Evolutionary conservation across 2,797 vertebrate genomes (phyloP).

Genomic region (Podarcis lilfordi): DNA sequence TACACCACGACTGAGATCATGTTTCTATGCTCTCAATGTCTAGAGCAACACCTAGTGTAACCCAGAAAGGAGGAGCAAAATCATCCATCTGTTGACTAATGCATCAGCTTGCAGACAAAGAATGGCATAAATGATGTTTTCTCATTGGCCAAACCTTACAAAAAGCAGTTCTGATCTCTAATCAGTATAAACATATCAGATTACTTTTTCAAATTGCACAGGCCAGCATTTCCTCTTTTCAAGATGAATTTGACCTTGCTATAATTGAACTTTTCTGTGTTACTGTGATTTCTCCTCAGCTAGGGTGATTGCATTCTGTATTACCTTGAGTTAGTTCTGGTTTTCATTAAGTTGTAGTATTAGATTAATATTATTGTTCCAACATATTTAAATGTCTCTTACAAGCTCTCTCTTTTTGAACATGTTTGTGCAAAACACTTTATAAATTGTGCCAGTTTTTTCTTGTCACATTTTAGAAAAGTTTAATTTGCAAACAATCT

Average conservation of each 20-base stretch:
- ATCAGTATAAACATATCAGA: slow-evolving; percentile 50
- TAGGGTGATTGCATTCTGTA: neutral
- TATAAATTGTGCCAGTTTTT: slow-evolving; percentile 25
- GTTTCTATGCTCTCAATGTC: slow-evolving; percentile 15
- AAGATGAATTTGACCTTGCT: slow-evolving; percentile 22
- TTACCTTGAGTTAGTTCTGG: slow-evolving; percentile 21
- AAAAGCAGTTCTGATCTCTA: slow-evolving; percentile 52
- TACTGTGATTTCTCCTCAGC: slow-evolving; percentile 8
- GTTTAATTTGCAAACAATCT: neutral
- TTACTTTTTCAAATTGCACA: slow-evolving; percentile 53
- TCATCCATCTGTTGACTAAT: neutral
- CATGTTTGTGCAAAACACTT: neutral
- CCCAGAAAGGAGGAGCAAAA: slow-evolving; percentile 19
- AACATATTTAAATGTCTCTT: neutral
- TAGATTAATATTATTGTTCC: neutral
- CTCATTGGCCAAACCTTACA: slow-evolving; percentile 49
- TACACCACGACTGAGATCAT: neutral
- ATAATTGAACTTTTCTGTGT: slow-evolving; percentile 45
- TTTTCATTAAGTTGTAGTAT: neutral
- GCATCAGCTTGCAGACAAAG: slow-evolving; percentile 31
- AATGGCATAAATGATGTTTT: neutral
- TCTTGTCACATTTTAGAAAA: slow-evolving; percentile 30
- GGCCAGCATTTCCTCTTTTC: slow-evolving; percentile 54
- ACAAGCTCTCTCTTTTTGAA: neutral
- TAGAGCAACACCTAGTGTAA: slow-evolving; percentile 7